Base-by-base conservation (phyloP, 2,797 vertebrate species). In the Pantherophis alleghaniensis region DNA sequence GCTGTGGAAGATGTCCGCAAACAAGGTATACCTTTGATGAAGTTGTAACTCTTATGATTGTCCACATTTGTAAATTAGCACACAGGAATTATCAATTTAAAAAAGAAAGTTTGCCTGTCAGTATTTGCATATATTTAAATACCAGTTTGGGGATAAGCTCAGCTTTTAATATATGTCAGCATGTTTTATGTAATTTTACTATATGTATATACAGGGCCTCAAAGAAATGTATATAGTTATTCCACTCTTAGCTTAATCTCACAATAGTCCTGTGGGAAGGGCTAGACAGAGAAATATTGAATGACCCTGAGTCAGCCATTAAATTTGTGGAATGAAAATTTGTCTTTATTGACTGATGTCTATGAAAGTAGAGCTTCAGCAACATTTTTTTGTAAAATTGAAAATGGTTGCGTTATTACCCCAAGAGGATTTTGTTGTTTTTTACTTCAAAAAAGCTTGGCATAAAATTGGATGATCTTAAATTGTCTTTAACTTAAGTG, bases 1-100 rank as follows among this genome's bases (percentile, higher is more conserved):
- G 99, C 99, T 2, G 99, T 99, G 93, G 99, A 99, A 93, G 99
- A 99, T 98, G 99, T 99, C 95, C 99, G 99, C 95, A 99, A 99
- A 96, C 99, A 99, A 99, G 99, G 99, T 96, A 79, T 56, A 5
- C n/a, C 47, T 51, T 51, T 61, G n/a, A 87, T 53, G 14, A 53
- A 16, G 22, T 63, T 42, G 28, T 22, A 87, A 59, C n/a, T 90
- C 32, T 10, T 92, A 28, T 22, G 24, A 86, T 20, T 86, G 5
- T n/a, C 5, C 53, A 28, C 24, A 10, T 26, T 56, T 87, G 53
- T 69, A 83, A 87, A 59, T 57, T 92, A 6, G 1, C 53, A 88
- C 61, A 57, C 26, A 74, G 12, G 53, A 89, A 28, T 92, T 89
- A 55, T 1, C 10, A 55, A 28, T 57, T 57, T 51, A 26, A 22